phyloP scores from a whole-genome alignment of 1,140 invertebrate species.

The Nebria ingens region DNA sequence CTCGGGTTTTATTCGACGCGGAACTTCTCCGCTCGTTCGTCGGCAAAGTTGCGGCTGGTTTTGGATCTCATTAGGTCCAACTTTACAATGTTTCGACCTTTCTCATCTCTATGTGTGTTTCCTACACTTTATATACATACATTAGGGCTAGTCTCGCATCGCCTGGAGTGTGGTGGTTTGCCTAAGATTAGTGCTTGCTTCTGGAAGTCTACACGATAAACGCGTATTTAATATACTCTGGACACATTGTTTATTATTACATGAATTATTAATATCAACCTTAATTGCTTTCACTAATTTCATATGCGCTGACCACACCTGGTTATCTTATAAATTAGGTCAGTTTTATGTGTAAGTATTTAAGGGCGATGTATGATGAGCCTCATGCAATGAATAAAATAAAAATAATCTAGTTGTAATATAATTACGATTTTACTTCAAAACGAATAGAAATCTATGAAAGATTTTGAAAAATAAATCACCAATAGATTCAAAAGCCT shows the following conservation, averaged over 20 bases:
- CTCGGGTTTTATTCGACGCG: neutral
- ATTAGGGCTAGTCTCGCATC: neutral
- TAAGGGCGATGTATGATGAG: no score
- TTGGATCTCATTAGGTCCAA: neutral
- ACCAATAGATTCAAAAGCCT: no score
- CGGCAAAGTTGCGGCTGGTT: neutral
- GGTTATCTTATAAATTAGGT: neutral
- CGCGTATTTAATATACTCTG: slow-evolving; percentile 6
- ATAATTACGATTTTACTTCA: no score
- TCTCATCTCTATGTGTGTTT: neutral
- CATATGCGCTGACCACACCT: neutral
- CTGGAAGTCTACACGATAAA: no score
- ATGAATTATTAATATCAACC: neutral
- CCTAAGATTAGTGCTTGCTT: neutral
- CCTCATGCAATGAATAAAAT: no score
- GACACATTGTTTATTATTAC: slow-evolving; percentile 3
- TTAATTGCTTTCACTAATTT: slow-evolving; percentile 9
- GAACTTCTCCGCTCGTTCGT: neutral
- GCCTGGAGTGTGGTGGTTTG: neutral
- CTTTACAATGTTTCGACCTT: neutral
- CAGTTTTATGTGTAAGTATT: neutral
- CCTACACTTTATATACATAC: no score
- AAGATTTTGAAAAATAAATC: no score
- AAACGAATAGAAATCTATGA: no score
- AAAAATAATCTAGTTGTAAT: no score